Evolutionary conservation across 1,140 invertebrate species (phyloP).

Genomic region (Dendroctonus ponderosae): DNA sequence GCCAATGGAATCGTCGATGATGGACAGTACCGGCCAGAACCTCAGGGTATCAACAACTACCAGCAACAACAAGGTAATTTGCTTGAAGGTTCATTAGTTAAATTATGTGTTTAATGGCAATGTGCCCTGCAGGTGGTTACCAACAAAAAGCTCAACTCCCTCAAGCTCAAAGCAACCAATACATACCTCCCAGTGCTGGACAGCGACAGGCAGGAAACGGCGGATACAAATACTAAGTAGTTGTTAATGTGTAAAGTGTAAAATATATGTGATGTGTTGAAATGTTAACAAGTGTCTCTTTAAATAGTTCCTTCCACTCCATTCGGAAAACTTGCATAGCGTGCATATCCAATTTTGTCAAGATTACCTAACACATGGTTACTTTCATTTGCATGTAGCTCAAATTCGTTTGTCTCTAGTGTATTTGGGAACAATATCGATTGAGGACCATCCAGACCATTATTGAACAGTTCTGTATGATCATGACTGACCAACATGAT

Average conservation of each 20-base stretch:
- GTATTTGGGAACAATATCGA: too few species aligned
- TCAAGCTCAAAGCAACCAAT: conserved; percentile 24
- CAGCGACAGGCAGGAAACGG: conserved; percentile 5
- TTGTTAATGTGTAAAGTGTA: conserved; percentile 9
- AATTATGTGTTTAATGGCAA: neutral
- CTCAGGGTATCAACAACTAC: conserved; percentile 10
- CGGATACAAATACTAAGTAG: conserved; percentile 33
- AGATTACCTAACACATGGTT: too few species aligned
- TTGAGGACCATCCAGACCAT: too few species aligned
- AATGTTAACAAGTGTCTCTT: neutral
- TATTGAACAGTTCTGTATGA: too few species aligned
- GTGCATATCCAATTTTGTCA: too few species aligned
- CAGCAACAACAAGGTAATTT: conserved; percentile 20
- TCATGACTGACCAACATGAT: too few species aligned
- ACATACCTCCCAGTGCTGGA: conserved; percentile 29
- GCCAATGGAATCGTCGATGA: conserved; percentile 43
- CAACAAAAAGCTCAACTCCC: conserved; percentile 19
- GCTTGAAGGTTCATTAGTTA: neutral
- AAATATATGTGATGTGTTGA: conserved; percentile 31
- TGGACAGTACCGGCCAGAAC: conserved; percentile 42
- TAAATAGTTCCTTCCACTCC: too few species aligned
- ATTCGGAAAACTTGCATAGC: too few species aligned
- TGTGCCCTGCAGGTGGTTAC: conserved; percentile 15
- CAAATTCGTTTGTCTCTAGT: too few species aligned
- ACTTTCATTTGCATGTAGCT: too few species aligned